Conservation (phyloP, 2,797 vertebrate species). For the Silurus aristotelis region DNA sequence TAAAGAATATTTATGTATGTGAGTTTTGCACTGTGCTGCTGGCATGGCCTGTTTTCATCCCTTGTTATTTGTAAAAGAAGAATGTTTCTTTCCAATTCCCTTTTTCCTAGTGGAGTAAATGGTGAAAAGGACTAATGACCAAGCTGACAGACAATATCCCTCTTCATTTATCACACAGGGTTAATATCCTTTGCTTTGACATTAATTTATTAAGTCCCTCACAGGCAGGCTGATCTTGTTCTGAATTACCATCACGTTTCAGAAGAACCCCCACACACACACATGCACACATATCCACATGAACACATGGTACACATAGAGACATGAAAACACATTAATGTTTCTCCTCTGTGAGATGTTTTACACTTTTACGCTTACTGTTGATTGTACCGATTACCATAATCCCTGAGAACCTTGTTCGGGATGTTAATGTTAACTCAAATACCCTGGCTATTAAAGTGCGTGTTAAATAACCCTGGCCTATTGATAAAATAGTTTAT, state of each 20-base stretch:
- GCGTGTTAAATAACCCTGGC: conserved; percentile 18
- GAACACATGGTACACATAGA: neutral
- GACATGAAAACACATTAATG: neutral
- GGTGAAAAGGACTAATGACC: conserved; percentile 64
- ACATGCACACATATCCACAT: neutral
- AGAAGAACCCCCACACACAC: neutral
- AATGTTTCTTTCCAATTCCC: conserved; percentile 31
- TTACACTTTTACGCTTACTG: neutral
- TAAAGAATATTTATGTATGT: neutral
- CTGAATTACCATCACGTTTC: conserved; percentile 42
- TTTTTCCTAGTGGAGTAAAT: conserved; percentile 49
- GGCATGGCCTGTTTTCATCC: conserved; percentile 24
- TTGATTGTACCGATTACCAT: conserved; percentile 12
- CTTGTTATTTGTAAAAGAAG: conserved; percentile 42
- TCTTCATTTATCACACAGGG: conserved; percentile 75
- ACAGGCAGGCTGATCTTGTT: conserved; percentile 50
- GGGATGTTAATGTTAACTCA: neutral
- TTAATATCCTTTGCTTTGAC: conserved; percentile 68
- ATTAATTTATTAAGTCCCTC: conserved; percentile 71
- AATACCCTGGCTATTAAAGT: neutral
- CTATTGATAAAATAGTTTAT: conserved; percentile 46
- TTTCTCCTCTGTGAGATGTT: neutral
- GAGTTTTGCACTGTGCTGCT: neutral
- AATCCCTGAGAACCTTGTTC: neutral
- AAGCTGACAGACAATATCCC: conserved; percentile 68